These are phyloP conservation scores for Aepyceros melampus DNA, from an alignment of 2,113 vertebrate species.

Conservation along the genomic window DNA sequence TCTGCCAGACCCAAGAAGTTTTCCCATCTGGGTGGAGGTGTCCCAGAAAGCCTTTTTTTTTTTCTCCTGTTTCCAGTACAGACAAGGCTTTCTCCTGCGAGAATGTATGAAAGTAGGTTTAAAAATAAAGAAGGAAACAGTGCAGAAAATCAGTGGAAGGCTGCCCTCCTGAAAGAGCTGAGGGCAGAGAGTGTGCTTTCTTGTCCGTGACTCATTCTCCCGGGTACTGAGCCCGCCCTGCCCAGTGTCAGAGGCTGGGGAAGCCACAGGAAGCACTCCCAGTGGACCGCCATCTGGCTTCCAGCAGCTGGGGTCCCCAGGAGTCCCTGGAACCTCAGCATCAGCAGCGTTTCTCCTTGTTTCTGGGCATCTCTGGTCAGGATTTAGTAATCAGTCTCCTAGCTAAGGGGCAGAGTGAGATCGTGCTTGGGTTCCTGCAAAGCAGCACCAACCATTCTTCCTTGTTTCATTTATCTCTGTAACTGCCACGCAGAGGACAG, in stretches of 20 bases:
- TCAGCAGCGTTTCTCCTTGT: background rate
- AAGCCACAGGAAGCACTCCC: accelerated
- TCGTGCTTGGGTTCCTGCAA: background rate
- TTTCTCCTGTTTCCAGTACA: background rate
- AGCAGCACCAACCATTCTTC: background rate
- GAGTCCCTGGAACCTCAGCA: background rate
- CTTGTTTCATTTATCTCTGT: background rate
- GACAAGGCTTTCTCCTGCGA: background rate
- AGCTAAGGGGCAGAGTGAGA: background rate
- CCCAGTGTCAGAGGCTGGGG: accelerated
- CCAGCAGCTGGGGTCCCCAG: background rate
- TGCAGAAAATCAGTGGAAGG: slow-evolving; percentile 53
- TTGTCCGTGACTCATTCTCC: background rate
- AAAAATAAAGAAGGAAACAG: slow-evolving; percentile 58
- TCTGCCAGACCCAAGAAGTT: background rate
- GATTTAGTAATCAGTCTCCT: background rate
- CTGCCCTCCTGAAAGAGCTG: background rate
- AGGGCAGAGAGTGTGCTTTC: background rate
- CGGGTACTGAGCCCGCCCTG: accelerated
- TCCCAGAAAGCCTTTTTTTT: slow-evolving; percentile 12
- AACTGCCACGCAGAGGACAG: background rate
- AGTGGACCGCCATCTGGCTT: accelerated
- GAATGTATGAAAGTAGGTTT: background rate
- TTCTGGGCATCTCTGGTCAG: background rate
- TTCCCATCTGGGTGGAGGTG: background rate